Base-by-base conservation (phyloP, 2,888 invertebrate genomes). In the Aradus depressus region DNA sequence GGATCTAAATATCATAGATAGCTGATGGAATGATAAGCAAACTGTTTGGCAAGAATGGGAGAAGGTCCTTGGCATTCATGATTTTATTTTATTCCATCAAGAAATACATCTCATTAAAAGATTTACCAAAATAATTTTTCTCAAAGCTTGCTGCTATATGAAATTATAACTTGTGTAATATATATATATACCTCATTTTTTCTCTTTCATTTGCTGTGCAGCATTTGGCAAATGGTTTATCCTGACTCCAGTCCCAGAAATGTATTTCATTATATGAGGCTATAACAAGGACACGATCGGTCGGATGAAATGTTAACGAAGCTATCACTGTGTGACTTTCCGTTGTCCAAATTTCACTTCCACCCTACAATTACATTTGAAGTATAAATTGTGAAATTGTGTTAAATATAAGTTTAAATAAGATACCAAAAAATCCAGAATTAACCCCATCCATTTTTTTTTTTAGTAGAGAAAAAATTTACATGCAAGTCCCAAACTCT, bases 161-260 rank as follows among this genome's bases (percentile, higher is more conserved):
- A n/a, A n/a, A n/a, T n/a, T n/a, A n/a, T n/a, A n/a, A n/a, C n/a
- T n/a, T n/a, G n/a, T 4, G 25, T 42, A 3, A 22, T n/a, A n/a
- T n/a, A n/a, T 10, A 21, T 39, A n/a, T 6, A 35, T 44, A 84
- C 83, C 83, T 75, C 61, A 89, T 83, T 79, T 85, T 84, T 67
- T 89, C 88, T 67, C 80, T 81, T 19, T 79, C 74, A 65, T 77
- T 79, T 56, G 74, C 75, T n/a, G 89, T 89, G 26, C 76, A 75
- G 53, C 83, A 78, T 63, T 79, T 78, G 44, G 81, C 80, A 64
- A 84, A 84, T 1, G 85, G 85, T 51, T 80, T 75, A 1, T 82
- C 76, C 60, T 78, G 76, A 62, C 79, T 80, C 89, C 90, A 90
- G 64, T 90, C 86, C 90, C 90, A 91, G 67, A 90, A 88, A 65